A percentile compares a stretch with the other conserved stretches of the same genome.
These are phyloP conservation scores for Eriosoma lanigerum DNA, from an alignment of 1,140 invertebrate genomes.

Conservation along the genomic window DNA sequence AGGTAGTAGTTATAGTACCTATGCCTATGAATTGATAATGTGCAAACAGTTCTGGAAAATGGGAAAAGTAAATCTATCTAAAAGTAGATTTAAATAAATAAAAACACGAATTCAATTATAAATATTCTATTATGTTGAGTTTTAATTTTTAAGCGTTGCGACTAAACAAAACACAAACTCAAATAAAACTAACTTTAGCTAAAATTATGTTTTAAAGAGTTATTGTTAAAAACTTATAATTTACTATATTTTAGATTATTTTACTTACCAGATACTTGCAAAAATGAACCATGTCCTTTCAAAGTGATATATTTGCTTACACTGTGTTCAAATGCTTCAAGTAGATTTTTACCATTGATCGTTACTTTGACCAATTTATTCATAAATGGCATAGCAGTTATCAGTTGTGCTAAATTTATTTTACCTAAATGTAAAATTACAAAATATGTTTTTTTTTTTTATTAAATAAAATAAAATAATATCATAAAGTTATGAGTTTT, in stretches of 20 bases:
- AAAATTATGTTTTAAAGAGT: too few species aligned
- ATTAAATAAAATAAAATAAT: too few species aligned
- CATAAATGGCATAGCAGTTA: not conserved
- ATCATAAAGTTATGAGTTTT: too few species aligned
- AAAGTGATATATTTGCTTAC: not conserved
- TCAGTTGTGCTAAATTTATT: not conserved
- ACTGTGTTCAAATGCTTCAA: not conserved
- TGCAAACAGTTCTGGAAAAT: not conserved
- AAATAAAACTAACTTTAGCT: too few species aligned
- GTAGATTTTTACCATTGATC: not conserved
- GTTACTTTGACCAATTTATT: not conserved
- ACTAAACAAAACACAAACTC: too few species aligned
- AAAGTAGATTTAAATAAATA: conserved; percentile 12
- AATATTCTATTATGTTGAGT: not conserved
- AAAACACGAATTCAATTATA: not conserved
- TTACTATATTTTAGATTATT: not conserved
- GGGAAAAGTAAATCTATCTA: not conserved
- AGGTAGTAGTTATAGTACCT: not conserved
- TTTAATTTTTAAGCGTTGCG: too few species aligned
- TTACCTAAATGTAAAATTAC: not conserved
- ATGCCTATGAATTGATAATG: not conserved
- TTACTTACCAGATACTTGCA: not conserved
- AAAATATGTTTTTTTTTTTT: too few species aligned
- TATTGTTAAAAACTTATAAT: too few species aligned
- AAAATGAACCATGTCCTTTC: not conserved